Conservation (phyloP, 2,888 invertebrate species). For the Philonicus albiceps region DNA sequence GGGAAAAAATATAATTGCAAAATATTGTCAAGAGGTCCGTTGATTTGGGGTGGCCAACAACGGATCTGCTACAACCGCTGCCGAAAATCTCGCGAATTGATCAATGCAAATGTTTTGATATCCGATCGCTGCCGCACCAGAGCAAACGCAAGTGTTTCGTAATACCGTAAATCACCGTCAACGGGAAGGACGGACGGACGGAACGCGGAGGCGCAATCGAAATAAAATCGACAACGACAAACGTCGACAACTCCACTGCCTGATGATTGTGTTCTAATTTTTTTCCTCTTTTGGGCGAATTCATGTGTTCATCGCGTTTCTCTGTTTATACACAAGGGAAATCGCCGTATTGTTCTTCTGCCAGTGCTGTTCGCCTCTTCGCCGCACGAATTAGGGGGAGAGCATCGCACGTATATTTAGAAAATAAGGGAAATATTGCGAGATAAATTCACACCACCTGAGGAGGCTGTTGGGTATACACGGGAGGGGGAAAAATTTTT, state of each 20-base stretch:
- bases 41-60: neutral
- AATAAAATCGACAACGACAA: neutral
- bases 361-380: neutral
- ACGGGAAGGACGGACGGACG: neutral
- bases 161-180: neutral
- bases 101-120: slow-evolving; percentile 22
- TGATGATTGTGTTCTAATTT: slow-evolving; percentile 36
- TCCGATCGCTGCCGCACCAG: neutral
- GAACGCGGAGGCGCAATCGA: neutral
- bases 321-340: slow-evolving; percentile 7
- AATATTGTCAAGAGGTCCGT: slow-evolving; percentile 1
- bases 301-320: slow-evolving; percentile 12
- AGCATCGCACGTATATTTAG: neutral
- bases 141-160: neutral
- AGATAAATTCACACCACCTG: neutral
- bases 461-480: neutral
- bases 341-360: neutral
- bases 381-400: neutral
- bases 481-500: neutral
- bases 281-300: neutral
- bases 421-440: neutral
- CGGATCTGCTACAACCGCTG: neutral
- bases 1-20: neutral
- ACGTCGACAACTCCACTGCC: slow-evolving; percentile 16
- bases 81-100: neutral